These are phyloP conservation scores for Musca domestica DNA, from an alignment of 1,140 invertebrate genomes.

Conservation along the genomic window DNA sequence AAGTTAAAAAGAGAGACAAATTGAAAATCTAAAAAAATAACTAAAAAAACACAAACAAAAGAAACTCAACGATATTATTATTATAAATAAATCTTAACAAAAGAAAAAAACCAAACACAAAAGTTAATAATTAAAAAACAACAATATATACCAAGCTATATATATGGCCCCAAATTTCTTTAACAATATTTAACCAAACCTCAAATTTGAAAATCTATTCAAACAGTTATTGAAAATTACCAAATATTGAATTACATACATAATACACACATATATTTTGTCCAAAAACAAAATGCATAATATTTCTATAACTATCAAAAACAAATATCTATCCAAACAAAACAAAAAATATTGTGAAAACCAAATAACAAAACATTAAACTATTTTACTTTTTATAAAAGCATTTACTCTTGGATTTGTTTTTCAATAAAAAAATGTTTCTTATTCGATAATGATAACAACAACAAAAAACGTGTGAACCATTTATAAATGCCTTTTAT, in stretches of 20 bases:
- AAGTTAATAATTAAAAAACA: too few species aligned
- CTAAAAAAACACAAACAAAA: neutral
- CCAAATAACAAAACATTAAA: conserved; percentile 3
- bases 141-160: neutral
- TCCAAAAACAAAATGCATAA: neutral
- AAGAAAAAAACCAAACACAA: too few species aligned
- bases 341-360: neutral
- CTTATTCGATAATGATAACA: neutral
- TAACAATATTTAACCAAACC: neutral
- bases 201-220: neutral
- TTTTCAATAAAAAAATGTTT: neutral
- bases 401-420: neutral
- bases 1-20: neutral
- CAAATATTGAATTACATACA: neutral
- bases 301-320: neutral
- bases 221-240: neutral
- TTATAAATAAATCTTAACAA: neutral
- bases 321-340: neutral
- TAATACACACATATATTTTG: conserved; percentile 9
- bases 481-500: conserved; percentile 16
- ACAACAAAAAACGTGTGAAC: neutral
- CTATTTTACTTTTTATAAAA: conserved; percentile 12
- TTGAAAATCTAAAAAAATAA: conserved; percentile 3
- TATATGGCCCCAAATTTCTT: neutral
- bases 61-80: conserved; percentile 18